Evolutionary conservation across 2,888 invertebrate species (phyloP), one percentile per base, ranked within the genome.

Genomic region (Belgica antarctica): DNA sequence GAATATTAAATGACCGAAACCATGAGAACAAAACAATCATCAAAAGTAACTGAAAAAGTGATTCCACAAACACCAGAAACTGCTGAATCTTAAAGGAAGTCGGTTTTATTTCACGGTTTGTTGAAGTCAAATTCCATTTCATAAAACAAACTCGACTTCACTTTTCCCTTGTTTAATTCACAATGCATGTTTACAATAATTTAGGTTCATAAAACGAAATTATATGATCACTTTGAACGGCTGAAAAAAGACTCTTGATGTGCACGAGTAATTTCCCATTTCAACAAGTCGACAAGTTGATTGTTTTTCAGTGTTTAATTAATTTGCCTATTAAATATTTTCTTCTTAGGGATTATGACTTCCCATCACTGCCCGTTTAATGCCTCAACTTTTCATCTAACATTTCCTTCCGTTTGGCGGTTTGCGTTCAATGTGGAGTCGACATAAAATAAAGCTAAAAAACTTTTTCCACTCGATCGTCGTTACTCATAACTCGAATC

Each of bases 231-330:
- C 15, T 28, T 62, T 62, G 34, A 34, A 12, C 28, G 34, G 17
- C 34, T 34, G 19, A 34, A 62, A n/a, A n/a, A 34, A 34, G 22
- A 31, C 12, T 28, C 27, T 66, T 28, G 65, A 25, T 27, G 27
- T 22, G 47, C 47, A 15, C 41, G 47, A 66, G 46, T 27, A 27
- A 63, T 1, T 59, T 59, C 15, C 31, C 31, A 28, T 57, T 68
- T 68, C 68, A 68, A 68, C 57, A 57, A 68, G 68, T 68, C 52
- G 68, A 68, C 68, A 52, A 31, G 3, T 31, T 68, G 68, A 68
- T 68, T 68, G 68, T 68, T 57, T 57, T 57, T 31, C 68, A 57
- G 57, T 57, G 28, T 68, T 31, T 68, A 68, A 68, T 68, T 68
- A 68, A 68, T 25, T 25, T 27, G 15, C 17, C 59, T 1, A 59